Evolutionary conservation across 92 coral and sea anemone species (phyloP).

Genomic region (Porites divaricata): DNA sequence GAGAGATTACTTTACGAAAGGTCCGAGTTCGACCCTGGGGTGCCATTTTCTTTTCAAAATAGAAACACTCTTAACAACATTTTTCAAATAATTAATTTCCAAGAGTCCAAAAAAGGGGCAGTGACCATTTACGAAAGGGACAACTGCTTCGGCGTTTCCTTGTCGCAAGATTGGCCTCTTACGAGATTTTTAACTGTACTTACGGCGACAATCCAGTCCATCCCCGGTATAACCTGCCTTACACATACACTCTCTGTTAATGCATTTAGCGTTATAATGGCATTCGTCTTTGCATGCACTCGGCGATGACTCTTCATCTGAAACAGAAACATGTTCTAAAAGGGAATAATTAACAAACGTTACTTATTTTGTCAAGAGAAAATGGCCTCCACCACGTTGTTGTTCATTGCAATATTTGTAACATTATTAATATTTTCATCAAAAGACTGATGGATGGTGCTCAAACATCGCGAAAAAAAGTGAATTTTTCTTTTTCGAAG

Average conservation of each 20-base stretch:
- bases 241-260: slow-evolving; percentile 79
- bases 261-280: slow-evolving; percentile 82
- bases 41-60: too few species aligned
- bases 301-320: slow-evolving; percentile 18
- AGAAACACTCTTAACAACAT: too few species aligned
- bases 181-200: neutral
- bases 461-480: too few species aligned
- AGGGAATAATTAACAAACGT: neutral
- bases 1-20: too few species aligned
- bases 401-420: too few species aligned
- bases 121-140: too few species aligned
- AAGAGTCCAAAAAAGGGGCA: too few species aligned
- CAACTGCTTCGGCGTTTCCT: too few species aligned
- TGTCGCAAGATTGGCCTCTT: neutral
- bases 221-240: slow-evolving; percentile 82
- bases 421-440: neutral
- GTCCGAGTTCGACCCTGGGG: too few species aligned
- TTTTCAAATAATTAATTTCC: too few species aligned
- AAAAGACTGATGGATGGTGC: too few species aligned
- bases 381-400: neutral
- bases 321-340: neutral
- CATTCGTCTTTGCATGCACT: slow-evolving; percentile 78
- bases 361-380: neutral
- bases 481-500: too few species aligned
- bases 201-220: slow-evolving; percentile 79